phyloP scores from a whole-genome alignment of 1,140 invertebrate genomes.

The Drosophila athabasca region DNA sequence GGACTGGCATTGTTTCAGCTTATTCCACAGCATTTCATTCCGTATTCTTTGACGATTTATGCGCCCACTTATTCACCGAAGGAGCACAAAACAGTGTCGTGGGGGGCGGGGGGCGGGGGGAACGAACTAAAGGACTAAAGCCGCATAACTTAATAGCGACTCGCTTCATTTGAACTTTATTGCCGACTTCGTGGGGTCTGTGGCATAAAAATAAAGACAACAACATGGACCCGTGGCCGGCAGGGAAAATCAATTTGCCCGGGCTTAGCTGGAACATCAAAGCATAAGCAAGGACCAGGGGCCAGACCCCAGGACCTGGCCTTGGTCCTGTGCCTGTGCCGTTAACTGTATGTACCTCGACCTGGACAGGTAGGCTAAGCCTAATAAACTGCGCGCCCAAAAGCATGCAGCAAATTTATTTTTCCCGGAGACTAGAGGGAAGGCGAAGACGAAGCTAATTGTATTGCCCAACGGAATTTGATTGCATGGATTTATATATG shows the following conservation, averaged over 20 bases:
- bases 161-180: constrained; percentile 80
- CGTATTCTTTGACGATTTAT: constrained; percentile 70
- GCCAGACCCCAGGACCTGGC: not conserved
- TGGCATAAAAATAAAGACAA: constrained; percentile 54
- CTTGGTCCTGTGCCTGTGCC: not conserved
- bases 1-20: constrained; percentile 42
- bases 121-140: constrained; percentile 41
- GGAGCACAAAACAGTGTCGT: constrained; percentile 49
- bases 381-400: constrained; percentile 76
- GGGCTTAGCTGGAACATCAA: constrained; percentile 76
- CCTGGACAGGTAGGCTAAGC: constrained; percentile 54
- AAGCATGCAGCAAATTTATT: constrained; percentile 53
- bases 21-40: constrained; percentile 51
- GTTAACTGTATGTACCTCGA: not conserved
- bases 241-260: constrained; percentile 74
- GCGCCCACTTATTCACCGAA: constrained; percentile 74
- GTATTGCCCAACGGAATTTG: constrained; percentile 72
- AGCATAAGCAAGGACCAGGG: constrained; percentile 53
- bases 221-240: constrained; percentile 18
- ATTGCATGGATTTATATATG: constrained; percentile 79
- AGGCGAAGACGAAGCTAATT: constrained; percentile 58
- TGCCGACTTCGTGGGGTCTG: constrained; percentile 41
- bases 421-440: constrained; percentile 27
- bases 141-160: constrained; percentile 76
- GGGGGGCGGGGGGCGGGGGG: too few relatives aligned